These are phyloP conservation scores for Apteryx owenii DNA, from an alignment of 2,113 vertebrate species.

Conservation along the genomic window DNA sequence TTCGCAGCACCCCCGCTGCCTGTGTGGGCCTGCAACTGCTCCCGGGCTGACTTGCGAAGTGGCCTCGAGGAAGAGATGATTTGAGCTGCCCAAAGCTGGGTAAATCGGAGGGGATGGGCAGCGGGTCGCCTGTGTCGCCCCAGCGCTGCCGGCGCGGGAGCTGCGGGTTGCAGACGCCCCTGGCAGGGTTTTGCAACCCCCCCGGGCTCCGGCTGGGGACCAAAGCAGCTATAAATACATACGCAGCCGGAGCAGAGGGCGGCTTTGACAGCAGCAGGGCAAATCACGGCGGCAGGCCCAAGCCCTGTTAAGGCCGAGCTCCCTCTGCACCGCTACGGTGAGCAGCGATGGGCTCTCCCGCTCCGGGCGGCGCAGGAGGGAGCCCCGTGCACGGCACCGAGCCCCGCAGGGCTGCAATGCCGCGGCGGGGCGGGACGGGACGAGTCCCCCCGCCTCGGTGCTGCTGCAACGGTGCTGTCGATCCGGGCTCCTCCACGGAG, in stretches of 20 bases:
- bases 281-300: neutral
- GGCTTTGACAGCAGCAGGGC: neutral
- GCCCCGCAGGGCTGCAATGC: too few relatives aligned
- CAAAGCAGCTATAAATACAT: neutral
- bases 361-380: too few relatives aligned
- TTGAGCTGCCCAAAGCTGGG: neutral
- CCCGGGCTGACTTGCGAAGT: too few relatives aligned
- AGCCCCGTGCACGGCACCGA: too few relatives aligned
- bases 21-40: neutral
- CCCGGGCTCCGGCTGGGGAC: fast-evolving
- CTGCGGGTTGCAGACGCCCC: too few relatives aligned
- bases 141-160: fast-evolving
- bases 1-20: neutral
- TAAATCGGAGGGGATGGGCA: fast-evolving
- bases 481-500: too few relatives aligned
- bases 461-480: too few relatives aligned
- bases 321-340: neutral
- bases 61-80: neutral
- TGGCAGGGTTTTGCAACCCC: too few relatives aligned
- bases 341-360: neutral
- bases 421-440: too few relatives aligned
- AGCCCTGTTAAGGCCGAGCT: neutral
- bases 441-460: too few relatives aligned
- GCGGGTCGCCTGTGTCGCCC: neutral
- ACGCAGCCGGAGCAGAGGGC: neutral